phyloP scores from a whole-genome alignment of 2,888 invertebrate genomes.

The Perdita meconis region DNA sequence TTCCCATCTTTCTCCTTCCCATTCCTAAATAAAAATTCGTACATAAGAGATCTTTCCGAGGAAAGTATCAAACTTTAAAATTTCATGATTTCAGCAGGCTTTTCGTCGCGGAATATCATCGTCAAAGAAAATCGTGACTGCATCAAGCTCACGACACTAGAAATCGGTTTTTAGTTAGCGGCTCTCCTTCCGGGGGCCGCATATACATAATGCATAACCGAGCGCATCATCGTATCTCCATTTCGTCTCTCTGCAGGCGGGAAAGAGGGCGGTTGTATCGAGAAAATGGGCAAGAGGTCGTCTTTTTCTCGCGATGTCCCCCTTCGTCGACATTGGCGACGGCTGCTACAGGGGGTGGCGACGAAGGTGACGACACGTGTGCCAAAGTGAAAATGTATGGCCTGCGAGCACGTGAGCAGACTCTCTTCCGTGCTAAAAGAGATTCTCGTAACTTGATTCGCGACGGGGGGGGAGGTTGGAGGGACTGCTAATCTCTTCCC shows the following conservation, averaged over 20 bases:
- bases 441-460: slow-evolving; percentile 82
- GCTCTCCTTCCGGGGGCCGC: slow-evolving; percentile 66
- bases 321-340: slow-evolving; percentile 61
- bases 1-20: too few relatives aligned
- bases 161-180: slow-evolving; percentile 70
- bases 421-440: slow-evolving; percentile 68
- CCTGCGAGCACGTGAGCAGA: slow-evolving; percentile 78
- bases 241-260: slow-evolving; percentile 75
- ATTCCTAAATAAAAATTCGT: too few relatives aligned
- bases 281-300: slow-evolving; percentile 66
- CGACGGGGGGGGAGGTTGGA: slow-evolving; percentile 57
- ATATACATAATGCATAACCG: slow-evolving; percentile 82
- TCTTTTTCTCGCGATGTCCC: slow-evolving; percentile 51
- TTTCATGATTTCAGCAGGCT: too few relatives aligned
- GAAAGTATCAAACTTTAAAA: too few relatives aligned
- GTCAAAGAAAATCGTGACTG: slow-evolving; percentile 4
- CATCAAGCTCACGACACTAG: slow-evolving; percentile 42
- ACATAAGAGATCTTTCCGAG: too few relatives aligned
- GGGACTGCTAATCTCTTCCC: slow-evolving; percentile 77
- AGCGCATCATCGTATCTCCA: slow-evolving; percentile 84
- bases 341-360: slow-evolving; percentile 74
- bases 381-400: slow-evolving; percentile 84
- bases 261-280: slow-evolving; percentile 74
- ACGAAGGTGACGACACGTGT: slow-evolving; percentile 82
- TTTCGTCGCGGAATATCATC: background rate